Conservation (phyloP, 2,797 vertebrate species). For the Tachyglossus aculeatus region DNA sequence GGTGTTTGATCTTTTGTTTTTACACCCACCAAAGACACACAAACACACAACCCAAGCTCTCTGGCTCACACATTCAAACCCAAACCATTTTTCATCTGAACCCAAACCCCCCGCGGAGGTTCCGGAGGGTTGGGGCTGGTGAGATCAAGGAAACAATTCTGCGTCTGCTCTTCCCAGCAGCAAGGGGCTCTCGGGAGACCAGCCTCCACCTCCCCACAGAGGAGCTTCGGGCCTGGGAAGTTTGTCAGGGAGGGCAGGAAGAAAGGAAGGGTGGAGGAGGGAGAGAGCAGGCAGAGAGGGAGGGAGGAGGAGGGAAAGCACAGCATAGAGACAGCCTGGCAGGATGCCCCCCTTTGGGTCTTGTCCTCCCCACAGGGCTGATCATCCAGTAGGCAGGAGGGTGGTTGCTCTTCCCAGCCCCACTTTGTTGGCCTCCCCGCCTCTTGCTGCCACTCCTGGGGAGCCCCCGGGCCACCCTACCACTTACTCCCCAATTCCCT, state of each 20-base stretch:
- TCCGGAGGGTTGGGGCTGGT: too few species aligned
- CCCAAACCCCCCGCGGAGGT: rapidly evolving
- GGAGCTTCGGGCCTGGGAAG: too few species aligned
- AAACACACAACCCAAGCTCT: neutral
- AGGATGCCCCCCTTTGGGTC: too few species aligned
- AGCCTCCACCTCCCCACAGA: neutral
- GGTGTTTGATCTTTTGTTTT: neutral
- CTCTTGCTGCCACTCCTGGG: too few species aligned
- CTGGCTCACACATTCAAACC: too few species aligned
- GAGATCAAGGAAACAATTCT: neutral
- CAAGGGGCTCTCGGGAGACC: neutral
- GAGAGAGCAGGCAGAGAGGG: neutral
- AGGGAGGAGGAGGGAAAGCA: neutral
- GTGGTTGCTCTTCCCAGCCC: too few species aligned
- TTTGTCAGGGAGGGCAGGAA: neutral
- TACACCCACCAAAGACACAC: neutral
- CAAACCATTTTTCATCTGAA: neutral
- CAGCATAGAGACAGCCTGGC: too few species aligned
- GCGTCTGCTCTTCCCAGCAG: neutral
- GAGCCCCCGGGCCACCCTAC: too few species aligned
- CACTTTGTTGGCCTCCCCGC: too few species aligned
- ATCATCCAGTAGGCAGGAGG: too few species aligned
- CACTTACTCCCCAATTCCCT: too few species aligned
- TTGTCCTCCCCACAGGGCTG: too few species aligned
- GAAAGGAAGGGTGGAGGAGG: neutral